A percentile compares a stretch with the other conserved stretches of the same genome.
Conservation (phyloP, 1,140 invertebrate genomes). For the Notospermus geniculatus region DNA sequence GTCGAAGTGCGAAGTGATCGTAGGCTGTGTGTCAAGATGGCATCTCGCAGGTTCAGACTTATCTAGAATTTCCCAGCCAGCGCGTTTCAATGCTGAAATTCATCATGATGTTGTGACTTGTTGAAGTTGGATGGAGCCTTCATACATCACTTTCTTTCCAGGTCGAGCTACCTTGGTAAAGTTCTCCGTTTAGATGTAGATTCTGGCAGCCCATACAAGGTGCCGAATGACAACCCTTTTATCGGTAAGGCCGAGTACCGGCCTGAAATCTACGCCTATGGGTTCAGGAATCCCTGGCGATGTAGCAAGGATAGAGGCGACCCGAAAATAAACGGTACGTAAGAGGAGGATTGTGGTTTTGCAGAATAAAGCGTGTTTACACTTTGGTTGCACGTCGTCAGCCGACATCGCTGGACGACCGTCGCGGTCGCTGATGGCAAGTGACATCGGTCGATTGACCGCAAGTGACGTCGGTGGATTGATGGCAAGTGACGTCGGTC, state of each 20-base stretch:
- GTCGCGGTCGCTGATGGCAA: background rate
- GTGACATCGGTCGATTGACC: background rate
- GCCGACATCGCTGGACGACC: no score
- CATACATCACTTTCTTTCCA: no score
- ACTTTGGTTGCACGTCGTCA: no score
- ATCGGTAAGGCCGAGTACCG: constrained; percentile 21
- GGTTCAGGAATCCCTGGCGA: constrained; percentile 49
- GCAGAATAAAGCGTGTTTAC: background rate
- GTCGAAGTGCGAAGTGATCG: no score
- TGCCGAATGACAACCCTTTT: constrained; percentile 44
- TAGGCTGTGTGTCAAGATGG: no score
- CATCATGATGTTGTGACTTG: no score
- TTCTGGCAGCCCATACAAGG: constrained; percentile 21
- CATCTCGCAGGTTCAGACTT: no score
- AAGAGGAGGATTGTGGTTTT: background rate
- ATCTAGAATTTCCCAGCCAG: no score
- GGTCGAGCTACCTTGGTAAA: constrained; percentile 41
- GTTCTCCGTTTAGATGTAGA: constrained; percentile 47
- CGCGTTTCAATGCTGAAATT: no score
- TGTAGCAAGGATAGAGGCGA: constrained; percentile 44
- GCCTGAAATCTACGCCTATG: constrained; percentile 48
- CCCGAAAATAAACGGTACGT: constrained; percentile 18
- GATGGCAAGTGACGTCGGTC: no score
- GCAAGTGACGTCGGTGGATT: background rate
- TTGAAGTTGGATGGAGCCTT: no score